A percentile compares a stretch with the other conserved stretches of the same genome.
phyloP scores from a whole-genome alignment of 1,140 invertebrate species.

The Ctenoplectra terminalis region DNA sequence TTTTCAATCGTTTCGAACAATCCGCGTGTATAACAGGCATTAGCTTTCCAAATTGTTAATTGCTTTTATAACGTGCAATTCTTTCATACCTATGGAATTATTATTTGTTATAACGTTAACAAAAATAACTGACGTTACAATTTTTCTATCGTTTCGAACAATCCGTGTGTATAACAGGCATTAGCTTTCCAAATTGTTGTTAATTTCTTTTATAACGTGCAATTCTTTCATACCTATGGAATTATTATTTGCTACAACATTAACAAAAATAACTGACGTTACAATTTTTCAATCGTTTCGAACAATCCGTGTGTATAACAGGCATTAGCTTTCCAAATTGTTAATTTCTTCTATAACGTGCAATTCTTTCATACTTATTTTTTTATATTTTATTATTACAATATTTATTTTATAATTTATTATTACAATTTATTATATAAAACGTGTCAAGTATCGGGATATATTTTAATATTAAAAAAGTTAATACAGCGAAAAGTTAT shows the following conservation, averaged over 20 bases:
- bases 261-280: constrained; percentile 52
- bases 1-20: not conserved
- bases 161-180: not conserved
- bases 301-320: not conserved
- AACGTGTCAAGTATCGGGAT: too few species aligned
- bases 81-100: too few species aligned
- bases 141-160: not conserved
- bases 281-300: not conserved
- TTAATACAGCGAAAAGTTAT: not conserved
- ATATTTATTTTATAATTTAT: too few species aligned
- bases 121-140: constrained; percentile 44
- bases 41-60: not conserved
- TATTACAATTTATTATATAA: too few species aligned
- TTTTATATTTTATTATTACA: too few species aligned
- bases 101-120: constrained; percentile 41
- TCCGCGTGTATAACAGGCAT: not conserved
- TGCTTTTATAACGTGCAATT: too few species aligned
- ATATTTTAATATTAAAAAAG: not conserved
- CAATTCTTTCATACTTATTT: too few species aligned
- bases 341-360: too few species aligned
- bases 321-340: not conserved
- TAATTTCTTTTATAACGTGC: too few species aligned
- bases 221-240: too few species aligned
- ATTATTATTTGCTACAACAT: constrained; percentile 21
- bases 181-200: not conserved